Evolutionary conservation across 2,113 vertebrate genomes (phyloP).

Genomic region (Vireo altiloquus): DNA sequence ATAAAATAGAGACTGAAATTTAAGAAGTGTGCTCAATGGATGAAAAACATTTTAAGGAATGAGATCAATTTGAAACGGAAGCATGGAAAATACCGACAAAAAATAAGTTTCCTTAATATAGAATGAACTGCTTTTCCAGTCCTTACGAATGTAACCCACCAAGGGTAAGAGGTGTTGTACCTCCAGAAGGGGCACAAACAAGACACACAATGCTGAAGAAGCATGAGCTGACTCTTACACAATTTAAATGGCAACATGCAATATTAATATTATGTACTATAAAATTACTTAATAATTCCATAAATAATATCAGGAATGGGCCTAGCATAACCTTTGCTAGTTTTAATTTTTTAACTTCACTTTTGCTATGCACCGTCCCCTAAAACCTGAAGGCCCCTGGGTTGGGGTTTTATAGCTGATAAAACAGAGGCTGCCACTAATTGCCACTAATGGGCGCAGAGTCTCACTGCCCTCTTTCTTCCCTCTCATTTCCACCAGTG

Average conservation of each 20-base stretch:
- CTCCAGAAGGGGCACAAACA: neutral
- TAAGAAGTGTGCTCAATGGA: neutral
- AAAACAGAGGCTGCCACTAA: neutral
- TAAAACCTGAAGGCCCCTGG: neutral
- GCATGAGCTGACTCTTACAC: neutral
- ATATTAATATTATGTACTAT: neutral
- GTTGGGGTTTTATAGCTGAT: neutral
- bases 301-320: neutral
- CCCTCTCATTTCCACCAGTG: neutral
- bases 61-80: neutral
- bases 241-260: neutral
- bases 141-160: neutral
- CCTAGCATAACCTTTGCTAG: neutral
- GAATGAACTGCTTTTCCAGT: neutral
- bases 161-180: neutral
- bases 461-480: neutral
- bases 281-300: neutral
- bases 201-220: neutral
- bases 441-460: neutral
- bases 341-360: neutral
- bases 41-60: neutral
- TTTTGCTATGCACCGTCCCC: neutral
- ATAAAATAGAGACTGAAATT: neutral
- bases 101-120: neutral
- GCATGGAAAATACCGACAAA: neutral